Base-by-base conservation (phyloP, 2,888 invertebrate species). In the Microlaimidae sp. region DNA sequence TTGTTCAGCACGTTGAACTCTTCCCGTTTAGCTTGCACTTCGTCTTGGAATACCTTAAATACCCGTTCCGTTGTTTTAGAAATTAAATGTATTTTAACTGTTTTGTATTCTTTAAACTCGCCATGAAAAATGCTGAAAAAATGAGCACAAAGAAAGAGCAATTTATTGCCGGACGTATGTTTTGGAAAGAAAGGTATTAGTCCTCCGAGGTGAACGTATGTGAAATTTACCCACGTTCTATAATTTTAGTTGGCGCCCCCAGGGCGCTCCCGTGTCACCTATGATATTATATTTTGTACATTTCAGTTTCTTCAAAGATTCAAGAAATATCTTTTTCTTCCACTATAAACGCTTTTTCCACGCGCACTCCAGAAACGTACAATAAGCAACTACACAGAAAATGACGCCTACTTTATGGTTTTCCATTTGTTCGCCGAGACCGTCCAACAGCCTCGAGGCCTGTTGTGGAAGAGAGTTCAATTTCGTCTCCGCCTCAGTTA, bases 1-100 rank as follows among this genome's bases (percentile, higher is more conserved):
- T 92, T 92, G 75, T 95, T 92, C 57, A 97, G 76, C 63, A 86
- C 82, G 1, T 90, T 77, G 89, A 95, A 89, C 0, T 84, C 83
- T 72, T 93, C 92, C 2, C 93, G 80, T 71, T 93, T 90, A 0
- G 84, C 81, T 17, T 85, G 81, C 0, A 95, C 84, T 64, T 89
- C 88, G 68, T 90, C 90, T 70, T 95, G 92, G 78, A 95, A 83
- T 1, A 81, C 17, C 58, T 71, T 60, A n/a, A 58, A 56, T 19
- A n/a, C n/a, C n/a, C n/a, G n/a, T n/a, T 10, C 55, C n/a, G 29
- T 13, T 25, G 17, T 51, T 17, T 52, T 29, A 52, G 13, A 45
- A n/a, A n/a, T n/a, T n/a, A n/a, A n/a, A n/a, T n/a, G n/a, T n/a
- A n/a, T n/a, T n/a, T n/a, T n/a, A n/a, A n/a, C n/a, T n/a, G n/a